Conservation (phyloP, 2,113 vertebrate species). For the Nymphicus hollandicus region DNA sequence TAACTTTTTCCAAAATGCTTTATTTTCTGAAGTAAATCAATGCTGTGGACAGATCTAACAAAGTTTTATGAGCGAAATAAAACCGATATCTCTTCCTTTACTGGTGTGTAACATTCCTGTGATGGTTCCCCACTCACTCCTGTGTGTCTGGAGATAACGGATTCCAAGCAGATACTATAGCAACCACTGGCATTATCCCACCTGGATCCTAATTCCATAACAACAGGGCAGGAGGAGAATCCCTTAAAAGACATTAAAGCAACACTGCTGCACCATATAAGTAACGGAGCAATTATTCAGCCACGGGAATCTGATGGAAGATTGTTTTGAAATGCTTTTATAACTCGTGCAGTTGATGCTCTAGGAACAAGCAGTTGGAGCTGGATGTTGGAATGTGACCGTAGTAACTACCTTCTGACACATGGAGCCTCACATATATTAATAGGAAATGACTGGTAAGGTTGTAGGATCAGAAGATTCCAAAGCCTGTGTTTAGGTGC, state of each 20-base stretch:
- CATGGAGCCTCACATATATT: neutral
- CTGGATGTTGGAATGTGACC: neutral
- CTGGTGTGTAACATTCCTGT: neutral
- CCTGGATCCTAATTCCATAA: neutral
- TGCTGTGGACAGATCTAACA: neutral
- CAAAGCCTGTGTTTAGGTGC: neutral
- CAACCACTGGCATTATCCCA: neutral
- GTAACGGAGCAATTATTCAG: neutral
- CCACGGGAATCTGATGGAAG: neutral
- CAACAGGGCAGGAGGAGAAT: neutral
- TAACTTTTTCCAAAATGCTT: neutral
- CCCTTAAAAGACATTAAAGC: neutral
- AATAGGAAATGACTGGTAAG: neutral
- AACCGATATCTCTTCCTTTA: neutral
- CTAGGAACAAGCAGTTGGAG: neutral
- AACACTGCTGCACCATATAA: neutral
- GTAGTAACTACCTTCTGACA: neutral
- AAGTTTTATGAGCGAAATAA: neutral
- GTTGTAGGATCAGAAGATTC: neutral
- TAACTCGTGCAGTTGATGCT: neutral
- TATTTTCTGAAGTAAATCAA: neutral
- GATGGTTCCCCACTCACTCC: neutral
- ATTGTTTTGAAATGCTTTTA: neutral
- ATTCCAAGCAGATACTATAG: neutral
- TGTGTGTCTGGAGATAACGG: neutral